Evolutionary conservation across 1,140 invertebrate genomes (phyloP).

Genomic region (Agrilus planipennis): DNA sequence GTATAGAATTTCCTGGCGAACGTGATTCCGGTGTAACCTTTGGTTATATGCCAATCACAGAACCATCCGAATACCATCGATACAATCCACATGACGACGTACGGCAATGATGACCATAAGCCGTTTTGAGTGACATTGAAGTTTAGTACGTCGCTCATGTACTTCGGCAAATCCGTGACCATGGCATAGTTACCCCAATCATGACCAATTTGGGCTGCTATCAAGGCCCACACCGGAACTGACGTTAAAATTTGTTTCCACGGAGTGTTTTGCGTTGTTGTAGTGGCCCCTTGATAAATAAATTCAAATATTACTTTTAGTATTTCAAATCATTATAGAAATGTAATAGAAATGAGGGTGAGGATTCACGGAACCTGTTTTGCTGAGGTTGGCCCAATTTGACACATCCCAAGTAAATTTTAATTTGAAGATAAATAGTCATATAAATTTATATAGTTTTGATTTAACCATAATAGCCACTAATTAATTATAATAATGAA

Average conservation of each 20-base stretch:
- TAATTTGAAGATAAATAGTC: too few species aligned
- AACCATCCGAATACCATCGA: slow-evolving; percentile 52
- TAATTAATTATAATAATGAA: too few species aligned
- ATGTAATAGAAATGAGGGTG: too few species aligned
- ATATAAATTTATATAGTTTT: too few species aligned
- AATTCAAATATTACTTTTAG: too few species aligned
- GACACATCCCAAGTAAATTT: too few species aligned
- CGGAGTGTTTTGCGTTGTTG: too few species aligned
- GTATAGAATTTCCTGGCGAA: slow-evolving; percentile 61
- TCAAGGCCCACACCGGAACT: slow-evolving; percentile 62
- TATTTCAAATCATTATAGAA: too few species aligned
- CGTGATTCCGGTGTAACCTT: slow-evolving; percentile 42
- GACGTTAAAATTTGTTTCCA: slow-evolving; percentile 66
- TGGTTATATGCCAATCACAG: slow-evolving; percentile 54
- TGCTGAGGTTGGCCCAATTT: too few species aligned
- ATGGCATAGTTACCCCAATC: slow-evolving; percentile 94
- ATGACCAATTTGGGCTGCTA: slow-evolving; percentile 69
- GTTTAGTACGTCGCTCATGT: slow-evolving; percentile 78
- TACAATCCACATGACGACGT: slow-evolving; percentile 60
- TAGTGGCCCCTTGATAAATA: too few species aligned
- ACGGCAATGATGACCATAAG: slow-evolving; percentile 54
- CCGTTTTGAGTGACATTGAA: slow-evolving; percentile 68
- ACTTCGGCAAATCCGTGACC: slow-evolving; percentile 85
- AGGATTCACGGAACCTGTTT: too few species aligned
- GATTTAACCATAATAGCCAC: too few species aligned